Conservation (phyloP, 2,113 vertebrate species). For the Saccopteryx leptura region DNA sequence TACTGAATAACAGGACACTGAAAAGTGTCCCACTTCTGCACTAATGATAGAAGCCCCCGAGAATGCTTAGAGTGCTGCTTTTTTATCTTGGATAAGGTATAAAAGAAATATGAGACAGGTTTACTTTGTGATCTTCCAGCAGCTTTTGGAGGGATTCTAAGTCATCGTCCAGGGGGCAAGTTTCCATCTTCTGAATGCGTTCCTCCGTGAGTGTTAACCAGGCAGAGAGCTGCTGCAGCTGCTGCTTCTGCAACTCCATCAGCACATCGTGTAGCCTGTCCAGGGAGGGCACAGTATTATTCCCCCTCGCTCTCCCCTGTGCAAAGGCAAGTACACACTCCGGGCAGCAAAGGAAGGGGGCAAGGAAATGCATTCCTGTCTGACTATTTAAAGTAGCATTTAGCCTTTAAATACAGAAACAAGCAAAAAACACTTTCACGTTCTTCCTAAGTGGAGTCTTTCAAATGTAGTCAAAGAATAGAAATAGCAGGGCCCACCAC, state of each 20-base stretch:
- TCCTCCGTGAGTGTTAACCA: slow-evolving; percentile 96
- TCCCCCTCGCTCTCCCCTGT: neutral
- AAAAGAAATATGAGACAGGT: neutral
- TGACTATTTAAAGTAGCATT: neutral
- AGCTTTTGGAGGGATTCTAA: slow-evolving; percentile 91
- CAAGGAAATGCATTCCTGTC: neutral
- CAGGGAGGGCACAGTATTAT: neutral
- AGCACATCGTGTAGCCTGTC: slow-evolving; percentile 96
- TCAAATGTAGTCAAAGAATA: neutral
- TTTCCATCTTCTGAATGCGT: slow-evolving; percentile 95
- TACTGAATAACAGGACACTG: neutral
- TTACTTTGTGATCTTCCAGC: slow-evolving; percentile 95
- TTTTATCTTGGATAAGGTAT: neutral
- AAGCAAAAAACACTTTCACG: neutral
- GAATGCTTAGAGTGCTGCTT: neutral
- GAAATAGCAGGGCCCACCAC: slow-evolving; percentile 9
- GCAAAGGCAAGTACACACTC: slow-evolving; percentile 1
- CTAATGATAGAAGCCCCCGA: neutral
- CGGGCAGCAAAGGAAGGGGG: neutral
- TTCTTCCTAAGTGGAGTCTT: neutral
- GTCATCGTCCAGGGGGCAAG: slow-evolving; percentile 87
- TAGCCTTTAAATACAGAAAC: slow-evolving; percentile 14
- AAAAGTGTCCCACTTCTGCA: neutral
- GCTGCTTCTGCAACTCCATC: slow-evolving; percentile 97
- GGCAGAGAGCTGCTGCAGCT: slow-evolving; percentile 96